Base-by-base conservation (phyloP, 2,113 vertebrate genomes). In the Notarius quadriscutis region DNA sequence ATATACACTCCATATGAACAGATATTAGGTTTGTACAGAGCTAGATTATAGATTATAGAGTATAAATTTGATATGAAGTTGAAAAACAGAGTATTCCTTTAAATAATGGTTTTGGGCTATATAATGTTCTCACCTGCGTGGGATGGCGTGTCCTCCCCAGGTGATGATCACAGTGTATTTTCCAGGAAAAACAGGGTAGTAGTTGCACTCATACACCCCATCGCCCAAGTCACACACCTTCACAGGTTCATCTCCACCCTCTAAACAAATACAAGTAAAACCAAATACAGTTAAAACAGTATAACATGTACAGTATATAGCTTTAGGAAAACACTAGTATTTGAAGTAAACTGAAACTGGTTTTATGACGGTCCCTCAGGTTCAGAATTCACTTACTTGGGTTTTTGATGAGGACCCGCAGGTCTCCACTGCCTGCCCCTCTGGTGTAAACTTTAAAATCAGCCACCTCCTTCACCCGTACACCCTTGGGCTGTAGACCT, bases 71-170 rank as follows among this genome's bases (percentile, higher is more conserved):
- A 0, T 41, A 15, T 4, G 71, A 48, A 17, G 34, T 9, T 8
- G 15, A 12, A 5, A 0, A 4, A 12, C 11, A 30, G 14, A 30
- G 71, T 72, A 18, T 41, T 72, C 30, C 5, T 69, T 30, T 69
- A 69, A 41, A 69, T 9, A 48, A 20, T 1, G 34, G 22, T 74
- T 48, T 20, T 10, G 8, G 12, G 17, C 71, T 55, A 22, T 27
- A 51, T 55, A 79, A 55, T 79, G 75, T 55, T 55, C 75, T 95
- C 75, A 98, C 98, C 98, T 98, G 90, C 98, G 96, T 8, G 97
- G 97, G 81, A 98, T 96, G 92, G 95, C 94, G 2, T 97, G 95
- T 90, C 97, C 96, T 0, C 97, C 98, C 98, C 98, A 99, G 0
- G 95, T 97, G 90, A 97, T 96, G 89, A 92, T 94, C 78, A 99